phyloP scores from a whole-genome alignment of 2,113 vertebrate genomes.

The Cottus gobio region DNA sequence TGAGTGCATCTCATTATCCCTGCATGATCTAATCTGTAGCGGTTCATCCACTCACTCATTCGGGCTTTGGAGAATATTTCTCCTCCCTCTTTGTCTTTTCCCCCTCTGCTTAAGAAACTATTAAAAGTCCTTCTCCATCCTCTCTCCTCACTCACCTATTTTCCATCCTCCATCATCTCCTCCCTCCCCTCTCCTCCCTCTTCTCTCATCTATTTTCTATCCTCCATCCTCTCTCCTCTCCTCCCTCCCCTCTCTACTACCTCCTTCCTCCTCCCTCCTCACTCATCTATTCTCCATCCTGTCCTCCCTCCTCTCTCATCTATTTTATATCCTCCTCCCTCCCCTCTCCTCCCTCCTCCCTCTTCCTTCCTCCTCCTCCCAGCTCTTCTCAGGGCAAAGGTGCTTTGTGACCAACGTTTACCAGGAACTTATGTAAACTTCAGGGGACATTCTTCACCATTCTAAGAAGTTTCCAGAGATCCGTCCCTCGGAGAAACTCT shows the following conservation, averaged over 20 bases:
- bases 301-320: neutral
- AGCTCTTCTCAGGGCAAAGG: neutral
- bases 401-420: neutral
- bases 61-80: neutral
- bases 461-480: neutral
- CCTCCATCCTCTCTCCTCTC: no score
- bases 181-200: no score
- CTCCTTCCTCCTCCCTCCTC: neutral
- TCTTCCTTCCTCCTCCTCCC: no score
- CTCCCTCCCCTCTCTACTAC: neutral
- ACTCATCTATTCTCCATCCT: no score
- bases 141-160: no score
- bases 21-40: neutral
- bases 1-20: neutral
- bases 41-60: neutral
- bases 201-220: no score
- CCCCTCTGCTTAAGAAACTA: neutral
- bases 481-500: neutral
- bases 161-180: no score
- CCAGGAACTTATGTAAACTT: neutral
- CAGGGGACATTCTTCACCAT: neutral
- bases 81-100: neutral
- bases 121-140: neutral
- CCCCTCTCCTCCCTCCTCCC: no score
- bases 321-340: neutral